Evolutionary conservation across 2,888 invertebrate genomes (phyloP).

Genomic region (Nephrotoma flavescens): DNA sequence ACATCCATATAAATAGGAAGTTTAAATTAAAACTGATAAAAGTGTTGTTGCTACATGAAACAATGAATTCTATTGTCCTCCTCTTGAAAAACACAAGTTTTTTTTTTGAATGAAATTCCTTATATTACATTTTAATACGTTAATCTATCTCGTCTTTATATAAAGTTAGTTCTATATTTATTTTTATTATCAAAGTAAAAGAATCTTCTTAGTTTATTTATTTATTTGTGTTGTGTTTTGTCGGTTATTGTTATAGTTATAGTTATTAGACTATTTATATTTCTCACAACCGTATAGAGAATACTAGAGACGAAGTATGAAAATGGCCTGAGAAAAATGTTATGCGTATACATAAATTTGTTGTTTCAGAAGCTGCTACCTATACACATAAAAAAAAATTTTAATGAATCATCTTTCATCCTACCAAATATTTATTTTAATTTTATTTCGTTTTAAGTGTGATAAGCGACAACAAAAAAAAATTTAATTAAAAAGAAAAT

Average conservation of each 20-base stretch:
- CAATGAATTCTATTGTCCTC: neutral
- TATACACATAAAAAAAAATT: neutral
- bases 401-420: neutral
- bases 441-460: neutral
- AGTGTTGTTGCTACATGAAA: neutral
- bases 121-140: neutral
- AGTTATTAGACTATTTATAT: neutral
- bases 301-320: neutral
- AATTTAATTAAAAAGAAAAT: neutral
- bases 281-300: neutral
- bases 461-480: neutral
- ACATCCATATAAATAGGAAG: neutral
- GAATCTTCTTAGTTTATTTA: neutral
- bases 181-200: neutral
- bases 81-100: neutral
- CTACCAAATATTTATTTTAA: neutral
- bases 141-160: neutral
- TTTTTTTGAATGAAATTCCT: neutral
- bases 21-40: neutral
- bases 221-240: neutral
- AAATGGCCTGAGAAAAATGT: neutral
- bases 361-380: neutral
- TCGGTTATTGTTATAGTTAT: neutral
- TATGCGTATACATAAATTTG: neutral
- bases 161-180: neutral